Conservation (phyloP, 1,140 invertebrate species). For the Drosophila bocki region DNA sequence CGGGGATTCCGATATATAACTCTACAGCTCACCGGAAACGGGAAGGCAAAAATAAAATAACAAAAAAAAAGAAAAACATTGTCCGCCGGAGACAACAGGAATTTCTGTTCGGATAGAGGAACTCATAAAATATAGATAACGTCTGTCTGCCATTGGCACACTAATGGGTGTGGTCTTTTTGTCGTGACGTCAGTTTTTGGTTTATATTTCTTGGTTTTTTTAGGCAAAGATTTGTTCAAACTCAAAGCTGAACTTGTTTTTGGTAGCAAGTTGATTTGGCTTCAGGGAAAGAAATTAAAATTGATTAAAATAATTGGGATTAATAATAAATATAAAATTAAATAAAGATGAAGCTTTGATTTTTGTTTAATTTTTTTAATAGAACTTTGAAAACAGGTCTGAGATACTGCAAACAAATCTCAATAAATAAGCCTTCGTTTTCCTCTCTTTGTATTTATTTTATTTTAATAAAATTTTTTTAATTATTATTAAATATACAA, state of each 20-base stretch:
- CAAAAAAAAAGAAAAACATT: not conserved
- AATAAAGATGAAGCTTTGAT: no score
- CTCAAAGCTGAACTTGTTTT: constrained; percentile 11
- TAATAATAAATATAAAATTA: not conserved
- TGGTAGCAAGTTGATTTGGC: not conserved
- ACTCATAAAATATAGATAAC: constrained; percentile 62
- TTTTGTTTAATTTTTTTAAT: not conserved
- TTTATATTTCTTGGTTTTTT: not conserved
- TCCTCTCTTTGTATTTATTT: not conserved
- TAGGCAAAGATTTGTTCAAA: constrained; percentile 3
- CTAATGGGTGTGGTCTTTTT: constrained; percentile 45
- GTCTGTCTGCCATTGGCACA: constrained; percentile 28
- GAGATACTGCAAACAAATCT: not conserved
- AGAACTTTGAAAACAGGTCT: not conserved
- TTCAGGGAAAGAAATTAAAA: not conserved
- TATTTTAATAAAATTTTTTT: not conserved
- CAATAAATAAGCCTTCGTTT: not conserved
- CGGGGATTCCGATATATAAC: constrained; percentile 40
- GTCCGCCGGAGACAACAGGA: constrained; percentile 41
- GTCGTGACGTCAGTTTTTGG: constrained; percentile 26
- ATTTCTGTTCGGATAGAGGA: constrained; percentile 52
- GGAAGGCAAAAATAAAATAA: constrained; percentile 30
- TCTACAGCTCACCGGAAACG: constrained; percentile 55
- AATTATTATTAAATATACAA: not conserved
- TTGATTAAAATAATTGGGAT: not conserved